Conservation (phyloP, 2,113 vertebrate genomes). For the Bostrychus sinensis region DNA sequence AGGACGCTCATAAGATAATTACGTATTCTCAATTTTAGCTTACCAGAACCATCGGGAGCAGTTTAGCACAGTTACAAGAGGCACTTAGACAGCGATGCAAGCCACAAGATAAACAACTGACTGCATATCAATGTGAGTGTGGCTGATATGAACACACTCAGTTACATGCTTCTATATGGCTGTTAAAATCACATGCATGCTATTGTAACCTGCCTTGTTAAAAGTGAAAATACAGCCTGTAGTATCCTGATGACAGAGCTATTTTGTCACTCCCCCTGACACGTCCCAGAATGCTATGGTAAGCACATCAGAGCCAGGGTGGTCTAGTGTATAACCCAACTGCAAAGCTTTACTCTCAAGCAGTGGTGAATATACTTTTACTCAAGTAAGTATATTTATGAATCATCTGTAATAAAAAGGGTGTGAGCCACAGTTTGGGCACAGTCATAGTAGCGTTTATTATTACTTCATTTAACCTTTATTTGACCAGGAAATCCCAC, state of each 20-base stretch:
- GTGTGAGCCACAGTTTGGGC: too few relatives aligned
- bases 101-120: conserved; percentile 27
- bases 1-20: conserved; percentile 8
- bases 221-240: background rate
- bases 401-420: too few relatives aligned
- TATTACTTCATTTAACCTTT: too few relatives aligned
- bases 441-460: too few relatives aligned
- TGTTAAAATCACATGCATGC: background rate
- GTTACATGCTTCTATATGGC: background rate
- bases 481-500: too few relatives aligned
- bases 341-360: too few relatives aligned
- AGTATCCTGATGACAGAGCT: conserved; percentile 12
- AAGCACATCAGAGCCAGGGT: background rate
- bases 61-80: conserved; percentile 44
- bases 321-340: background rate
- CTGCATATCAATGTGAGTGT: conserved; percentile 10
- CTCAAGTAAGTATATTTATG: too few relatives aligned
- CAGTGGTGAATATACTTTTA: too few relatives aligned
- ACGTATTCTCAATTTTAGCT: conserved; percentile 18
- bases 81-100: conserved; percentile 30
- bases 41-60: conserved; percentile 31
- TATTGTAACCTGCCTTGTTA: background rate
- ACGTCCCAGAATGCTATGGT: background rate
- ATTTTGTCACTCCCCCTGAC: background rate
- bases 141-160: background rate